Evolutionary conservation across 2,797 vertebrate genomes (phyloP), one percentile per base, ranked within the genome.

Genomic region (Enteromius unitaeniatus): DNA sequence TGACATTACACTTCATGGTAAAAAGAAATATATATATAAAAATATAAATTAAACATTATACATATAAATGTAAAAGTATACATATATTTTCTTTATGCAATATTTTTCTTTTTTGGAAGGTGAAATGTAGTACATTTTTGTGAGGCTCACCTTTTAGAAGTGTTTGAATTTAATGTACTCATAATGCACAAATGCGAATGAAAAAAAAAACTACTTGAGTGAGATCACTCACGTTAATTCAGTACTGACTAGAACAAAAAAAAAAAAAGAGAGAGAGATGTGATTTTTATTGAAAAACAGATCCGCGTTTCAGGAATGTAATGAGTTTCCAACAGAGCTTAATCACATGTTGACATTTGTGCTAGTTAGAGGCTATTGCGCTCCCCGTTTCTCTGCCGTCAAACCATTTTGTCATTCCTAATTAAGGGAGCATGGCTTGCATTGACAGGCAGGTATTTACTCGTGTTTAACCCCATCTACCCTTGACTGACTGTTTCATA

Each of bases 371-470:
- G 83, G 83, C 70, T 78, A 70, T 42, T 28, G 82, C 51, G 23
- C 76, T 86, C 70, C 9, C 47, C 2, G 74, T 78, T 82, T 67
- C 74, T 84, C 58, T 73, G 60, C 69, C 74, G 72, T 49, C 31
- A 64, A 77, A 74, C 80, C 79, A 68, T 84, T 87, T 83, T 84
- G 84, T 86, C 82, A 73, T 87, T 86, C 67, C 68, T 74, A 86
- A 87, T 88, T 87, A 91, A 90, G 93, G 90, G 91, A 93, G 93
- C 92, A 93, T 91, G 91, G 88, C 91, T 76, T 79, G 76, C 90
- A 88, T 91, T 93, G 93, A 94, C 93, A 94, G 91, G 90, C 92
- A 94, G 93, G 92, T 92, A 94, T 92, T 94, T 94, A 92, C 91
- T 92, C 53, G 40, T 94, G 88, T 90, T 95, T 95, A 94, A 95